Base-by-base conservation (phyloP, 1,140 invertebrate species). In the Bradysia coprophila region DNA sequence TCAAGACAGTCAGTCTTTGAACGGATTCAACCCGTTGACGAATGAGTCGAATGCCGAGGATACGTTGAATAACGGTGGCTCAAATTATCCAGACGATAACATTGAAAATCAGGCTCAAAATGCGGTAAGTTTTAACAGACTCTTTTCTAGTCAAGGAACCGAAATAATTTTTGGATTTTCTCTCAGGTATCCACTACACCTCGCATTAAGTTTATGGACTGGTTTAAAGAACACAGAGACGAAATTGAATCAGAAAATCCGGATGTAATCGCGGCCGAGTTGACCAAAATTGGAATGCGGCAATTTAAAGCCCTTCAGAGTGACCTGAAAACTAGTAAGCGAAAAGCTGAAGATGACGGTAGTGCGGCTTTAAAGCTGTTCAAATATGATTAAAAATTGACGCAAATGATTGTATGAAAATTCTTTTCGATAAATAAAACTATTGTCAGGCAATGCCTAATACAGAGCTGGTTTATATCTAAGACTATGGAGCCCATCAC, bases 201-300 rank as follows among this genome's bases (percentile, higher is more conserved):
- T 37, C 23, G 15, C 42, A 22, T 18, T 22, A 31, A 19, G 45
- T 76, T 76, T 45, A 52, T 71, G 2, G 57, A 60, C 21, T 77
- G 73, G 73, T 73, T 65, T 40, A 53, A 57, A 3, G 62, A 65
- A 43, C 70, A 73, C 46, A 73, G 70, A 46, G 41, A 59, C 5
- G 48, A 51, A 5, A 51, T 78, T 6, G 62, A 71, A 51, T 51
- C 62, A 40, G 62, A 76, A 49, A 61, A 71, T 53, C 66, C 72
- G 0, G 65, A 70, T 8, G 42, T 71, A 3, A 64, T 57, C n/a
- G 50, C 62, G 0, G 51, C 56, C 1, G 69, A 75, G 41, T 50
- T 76, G 28, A 66, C 67, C 1, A 68, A 71, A 45, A 52, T 61
- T 11, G 67, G 63, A 19, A 62, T 73, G 18, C 56, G 61, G 28